Evolutionary conservation across 2,888 invertebrate genomes (phyloP), one percentile per base, ranked within the genome.

Genomic region (Phytoseiulus persimilis): DNA sequence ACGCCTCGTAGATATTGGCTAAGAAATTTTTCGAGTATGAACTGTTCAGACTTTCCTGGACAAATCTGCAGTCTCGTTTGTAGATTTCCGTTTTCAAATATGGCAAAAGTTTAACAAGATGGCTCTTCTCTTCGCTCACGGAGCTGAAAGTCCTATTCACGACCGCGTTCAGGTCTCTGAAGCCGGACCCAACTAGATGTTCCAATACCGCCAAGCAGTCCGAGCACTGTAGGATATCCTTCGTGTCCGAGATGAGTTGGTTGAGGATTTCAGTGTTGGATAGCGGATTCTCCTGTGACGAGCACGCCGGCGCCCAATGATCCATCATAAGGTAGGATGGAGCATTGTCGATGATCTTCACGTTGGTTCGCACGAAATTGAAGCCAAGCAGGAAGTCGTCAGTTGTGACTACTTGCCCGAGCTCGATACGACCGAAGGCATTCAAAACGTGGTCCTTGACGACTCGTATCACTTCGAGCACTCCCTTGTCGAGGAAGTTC

Each of bases 291-390:
- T 87, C 87, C 9, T 33, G 87, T 28, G 32, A 39, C n/a, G 87
- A 14, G 87, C 87, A 87, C 0, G 87, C 45, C 87, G 33, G 32
- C 33, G 32, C 23, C 87, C 87, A 87, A 18, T 45, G 32, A 9
- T 87, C 87, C 32, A n/a, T 33, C 32, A 87, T 87, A 0, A 87
- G 32, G 23, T 87, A 87, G 32, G 87, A 28, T n/a, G 87, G 87
- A 33, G 87, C 87, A n/a, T 87, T 45, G 5, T 87, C 87, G 31
- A 87, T 87, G n/a, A 87, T 45, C 33, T 32, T 31, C 32, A 87
- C 87, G 33, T 87, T 87, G 9, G 32, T 33, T 87, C 87, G 1
- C 39, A 87, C 87, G 87, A 87, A 87, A 32, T 87, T 87, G 87
- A 39, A 87, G 0, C 39, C 87, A 14, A 87, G 31, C 1, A 87